Conservation (phyloP, 2,888 invertebrate species). For the Eupithecia subumbrata region DNA sequence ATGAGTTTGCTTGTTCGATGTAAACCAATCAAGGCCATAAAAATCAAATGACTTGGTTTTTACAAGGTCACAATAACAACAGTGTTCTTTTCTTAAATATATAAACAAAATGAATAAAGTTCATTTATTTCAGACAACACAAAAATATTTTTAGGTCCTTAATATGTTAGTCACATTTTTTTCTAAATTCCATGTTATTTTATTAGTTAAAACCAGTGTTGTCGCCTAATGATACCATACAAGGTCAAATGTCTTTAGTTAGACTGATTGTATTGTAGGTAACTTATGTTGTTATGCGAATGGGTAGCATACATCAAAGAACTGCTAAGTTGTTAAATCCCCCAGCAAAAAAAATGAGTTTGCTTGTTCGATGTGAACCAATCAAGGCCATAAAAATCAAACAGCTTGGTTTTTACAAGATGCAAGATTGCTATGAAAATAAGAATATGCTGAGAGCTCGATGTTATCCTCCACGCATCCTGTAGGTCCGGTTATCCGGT, state of each 20-base stretch:
- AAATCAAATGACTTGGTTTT: neutral
- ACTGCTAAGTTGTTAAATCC: neutral
- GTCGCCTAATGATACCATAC: neutral
- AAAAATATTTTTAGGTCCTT: too few species aligned
- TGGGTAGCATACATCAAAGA: neutral
- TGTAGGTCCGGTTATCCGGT: constrained; percentile 9
- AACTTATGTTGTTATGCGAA: neutral
- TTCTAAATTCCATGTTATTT: too few species aligned
- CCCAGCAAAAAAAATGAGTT: neutral
- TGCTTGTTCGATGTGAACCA: neutral
- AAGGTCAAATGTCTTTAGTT: neutral
- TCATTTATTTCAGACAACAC: too few species aligned
- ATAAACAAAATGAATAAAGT: too few species aligned
- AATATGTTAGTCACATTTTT: too few species aligned
- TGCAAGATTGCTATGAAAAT: neutral
- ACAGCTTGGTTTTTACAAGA: constrained; percentile 1
- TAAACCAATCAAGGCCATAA: neutral
- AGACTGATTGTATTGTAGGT: too few species aligned
- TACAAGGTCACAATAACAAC: neutral
- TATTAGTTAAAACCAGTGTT: too few species aligned
- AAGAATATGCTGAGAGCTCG: neutral
- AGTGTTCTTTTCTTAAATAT: too few species aligned
- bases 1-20: neutral
- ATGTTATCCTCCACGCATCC: neutral
- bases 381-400: neutral